Conservation (phyloP, 2,113 vertebrate genomes). For the Rhynchomys soricoides region DNA sequence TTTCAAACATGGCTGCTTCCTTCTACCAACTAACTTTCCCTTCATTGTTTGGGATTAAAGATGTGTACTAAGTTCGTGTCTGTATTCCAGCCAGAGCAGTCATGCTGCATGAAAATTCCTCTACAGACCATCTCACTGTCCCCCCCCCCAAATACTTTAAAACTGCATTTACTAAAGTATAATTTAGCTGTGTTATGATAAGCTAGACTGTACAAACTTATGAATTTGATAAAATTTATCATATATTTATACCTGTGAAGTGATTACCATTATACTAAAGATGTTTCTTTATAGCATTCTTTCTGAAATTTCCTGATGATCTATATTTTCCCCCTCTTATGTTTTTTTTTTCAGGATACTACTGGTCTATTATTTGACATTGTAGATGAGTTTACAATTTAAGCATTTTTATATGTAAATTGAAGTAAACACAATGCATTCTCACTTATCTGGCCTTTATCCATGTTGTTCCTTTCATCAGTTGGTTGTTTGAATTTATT, state of each 20-base stretch:
- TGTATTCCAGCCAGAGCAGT: too few species aligned
- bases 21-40: too few species aligned
- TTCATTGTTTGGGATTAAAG: too few species aligned
- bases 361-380: not conserved
- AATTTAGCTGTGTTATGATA: not conserved
- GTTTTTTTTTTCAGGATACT: not conserved
- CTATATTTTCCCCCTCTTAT: not conserved
- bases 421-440: not conserved
- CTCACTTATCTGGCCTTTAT: constrained; percentile 26
- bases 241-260: not conserved
- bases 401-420: constrained; percentile 23
- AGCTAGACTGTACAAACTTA: constrained; percentile 13
- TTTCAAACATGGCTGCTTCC: too few species aligned
- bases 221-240: constrained; percentile 32
- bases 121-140: not conserved
- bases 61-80: too few species aligned
- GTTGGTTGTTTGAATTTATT: constrained; percentile 29
- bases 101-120: too few species aligned
- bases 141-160: not conserved
- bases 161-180: not conserved
- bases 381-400: constrained; percentile 47
- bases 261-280: not conserved
- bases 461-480: not conserved
- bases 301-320: not conserved
- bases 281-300: not conserved